phyloP scores from a whole-genome alignment of 1,140 invertebrate species.

The Zaprionus nigranus region DNA sequence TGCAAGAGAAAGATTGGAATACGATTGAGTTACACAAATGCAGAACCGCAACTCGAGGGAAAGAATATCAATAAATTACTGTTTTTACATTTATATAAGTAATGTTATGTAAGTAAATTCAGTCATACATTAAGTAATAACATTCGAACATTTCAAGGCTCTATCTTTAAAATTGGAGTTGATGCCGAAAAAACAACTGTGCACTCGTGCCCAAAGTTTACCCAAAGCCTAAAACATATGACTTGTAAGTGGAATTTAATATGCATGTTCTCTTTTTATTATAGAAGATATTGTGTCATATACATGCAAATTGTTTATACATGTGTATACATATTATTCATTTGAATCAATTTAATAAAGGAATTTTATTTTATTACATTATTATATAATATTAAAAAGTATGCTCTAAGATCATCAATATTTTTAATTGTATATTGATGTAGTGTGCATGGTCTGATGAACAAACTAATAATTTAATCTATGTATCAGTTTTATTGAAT shows the following conservation, averaged over 20 bases:
- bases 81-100: too few species aligned
- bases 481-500: conserved; percentile 26
- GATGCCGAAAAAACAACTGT: too few species aligned
- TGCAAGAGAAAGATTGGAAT: too few species aligned
- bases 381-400: conserved; percentile 34
- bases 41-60: too few species aligned
- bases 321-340: conserved; percentile 39
- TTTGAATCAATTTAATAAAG: conserved; percentile 32
- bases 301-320: conserved; percentile 36
- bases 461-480: conserved; percentile 37
- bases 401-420: conserved; percentile 10
- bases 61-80: too few species aligned
- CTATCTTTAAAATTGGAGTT: too few species aligned
- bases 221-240: neutral
- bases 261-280: conserved; percentile 37
- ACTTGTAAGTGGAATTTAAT: conserved; percentile 13
- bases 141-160: too few species aligned
- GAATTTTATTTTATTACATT: conserved; percentile 37
- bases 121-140: too few species aligned
- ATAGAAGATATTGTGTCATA: conserved; percentile 50
- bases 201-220: too few species aligned
- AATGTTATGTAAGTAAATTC: too few species aligned
- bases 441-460: conserved; percentile 33
- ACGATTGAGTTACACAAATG: too few species aligned
- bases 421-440: conserved; percentile 23